These are phyloP conservation scores for Sapayoa aenigma DNA, from an alignment of 2,113 vertebrate species.

Conservation along the genomic window DNA sequence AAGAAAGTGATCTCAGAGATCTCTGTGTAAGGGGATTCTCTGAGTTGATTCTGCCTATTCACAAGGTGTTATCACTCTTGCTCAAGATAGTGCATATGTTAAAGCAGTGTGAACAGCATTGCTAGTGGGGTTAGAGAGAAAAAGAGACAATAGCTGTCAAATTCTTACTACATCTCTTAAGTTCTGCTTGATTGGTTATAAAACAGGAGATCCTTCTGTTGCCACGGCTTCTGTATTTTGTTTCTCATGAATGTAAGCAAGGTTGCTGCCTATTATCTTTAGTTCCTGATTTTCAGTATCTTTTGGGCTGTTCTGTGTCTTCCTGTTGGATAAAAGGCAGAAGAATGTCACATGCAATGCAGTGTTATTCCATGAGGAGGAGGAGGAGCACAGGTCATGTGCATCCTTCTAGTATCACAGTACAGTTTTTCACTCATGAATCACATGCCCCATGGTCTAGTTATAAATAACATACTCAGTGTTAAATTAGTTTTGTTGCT, in stretches of 20 bases:
- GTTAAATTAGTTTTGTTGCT: background rate
- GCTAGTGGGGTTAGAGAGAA: background rate
- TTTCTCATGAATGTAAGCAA: background rate
- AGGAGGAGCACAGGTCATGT: background rate
- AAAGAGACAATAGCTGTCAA: background rate
- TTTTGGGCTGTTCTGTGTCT: background rate
- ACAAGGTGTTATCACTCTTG: background rate
- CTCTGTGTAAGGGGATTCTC: background rate
- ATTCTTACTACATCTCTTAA: background rate
- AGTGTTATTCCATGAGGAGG: background rate
- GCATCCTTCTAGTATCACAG: background rate
- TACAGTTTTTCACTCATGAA: background rate
- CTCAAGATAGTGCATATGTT: background rate
- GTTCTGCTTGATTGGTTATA: background rate
- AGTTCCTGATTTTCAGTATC: background rate
- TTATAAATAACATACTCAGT: background rate
- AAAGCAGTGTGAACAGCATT: background rate
- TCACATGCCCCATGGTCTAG: background rate
- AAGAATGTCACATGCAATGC: background rate
- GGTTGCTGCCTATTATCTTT: background rate
- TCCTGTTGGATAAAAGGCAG: background rate
- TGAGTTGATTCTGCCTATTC: background rate
- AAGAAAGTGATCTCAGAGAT: background rate
- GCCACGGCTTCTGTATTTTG: background rate
- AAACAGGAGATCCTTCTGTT: background rate